Evolutionary conservation across 2,113 vertebrate species (phyloP).

Genomic region (Spizaetus ornatus): DNA sequence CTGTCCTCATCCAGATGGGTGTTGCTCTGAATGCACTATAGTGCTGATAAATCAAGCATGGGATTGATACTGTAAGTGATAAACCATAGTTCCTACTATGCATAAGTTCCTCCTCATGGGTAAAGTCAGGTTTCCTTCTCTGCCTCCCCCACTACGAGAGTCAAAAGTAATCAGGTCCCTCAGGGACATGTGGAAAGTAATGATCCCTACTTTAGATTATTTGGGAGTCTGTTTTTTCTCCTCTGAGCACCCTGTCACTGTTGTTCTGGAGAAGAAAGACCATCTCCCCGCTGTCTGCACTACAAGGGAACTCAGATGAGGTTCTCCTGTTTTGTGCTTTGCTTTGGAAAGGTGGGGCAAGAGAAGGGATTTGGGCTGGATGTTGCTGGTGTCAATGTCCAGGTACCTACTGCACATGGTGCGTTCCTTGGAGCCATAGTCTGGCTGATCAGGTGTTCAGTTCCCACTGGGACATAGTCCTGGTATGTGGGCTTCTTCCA

Average conservation of each 20-base stretch:
- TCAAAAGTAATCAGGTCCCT: neutral
- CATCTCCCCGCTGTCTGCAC: accelerated
- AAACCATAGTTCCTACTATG: neutral
- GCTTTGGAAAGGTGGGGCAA: neutral
- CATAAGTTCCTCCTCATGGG: neutral
- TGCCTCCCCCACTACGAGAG: neutral
- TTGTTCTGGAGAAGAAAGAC: neutral
- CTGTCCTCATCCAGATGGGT: neutral
- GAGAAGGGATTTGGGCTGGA: neutral
- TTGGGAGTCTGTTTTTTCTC: neutral
- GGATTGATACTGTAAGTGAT: neutral
- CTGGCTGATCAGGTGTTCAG: neutral
- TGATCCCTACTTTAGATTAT: neutral
- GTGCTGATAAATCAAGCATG: neutral
- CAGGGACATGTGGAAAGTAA: neutral
- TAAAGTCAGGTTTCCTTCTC: neutral
- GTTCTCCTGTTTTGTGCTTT: neutral
- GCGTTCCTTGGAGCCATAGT: neutral
- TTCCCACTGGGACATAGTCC: neutral
- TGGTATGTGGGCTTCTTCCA: neutral
- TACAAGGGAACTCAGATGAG: neutral
- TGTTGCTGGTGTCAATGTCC: accelerated
- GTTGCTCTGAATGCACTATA: neutral
- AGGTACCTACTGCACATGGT: neutral
- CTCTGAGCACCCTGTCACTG: neutral